These are phyloP conservation scores for Phragmatobia fuliginosa DNA, from an alignment of 2,888 invertebrate genomes.

Conservation along the genomic window DNA sequence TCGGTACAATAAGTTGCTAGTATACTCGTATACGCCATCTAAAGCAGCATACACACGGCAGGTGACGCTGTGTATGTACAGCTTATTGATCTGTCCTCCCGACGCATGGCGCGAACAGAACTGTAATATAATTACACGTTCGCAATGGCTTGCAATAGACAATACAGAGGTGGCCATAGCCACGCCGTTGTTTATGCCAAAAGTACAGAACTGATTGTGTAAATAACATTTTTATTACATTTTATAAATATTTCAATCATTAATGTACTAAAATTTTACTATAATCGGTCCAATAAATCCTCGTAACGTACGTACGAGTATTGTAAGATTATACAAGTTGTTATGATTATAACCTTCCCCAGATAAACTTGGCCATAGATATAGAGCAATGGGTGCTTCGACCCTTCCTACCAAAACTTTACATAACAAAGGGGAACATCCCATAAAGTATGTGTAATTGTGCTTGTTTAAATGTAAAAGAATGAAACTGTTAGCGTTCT, in stretches of 20 bases:
- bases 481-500: not conserved
- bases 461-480: not conserved
- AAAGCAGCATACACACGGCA: not conserved
- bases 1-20: not conserved
- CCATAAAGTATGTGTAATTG: not conserved
- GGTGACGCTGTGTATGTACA: not conserved
- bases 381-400: not conserved
- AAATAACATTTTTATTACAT: constrained; percentile 47
- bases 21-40: not conserved
- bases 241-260: constrained; percentile 37
- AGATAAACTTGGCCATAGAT: not conserved
- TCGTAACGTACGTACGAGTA: not conserved
- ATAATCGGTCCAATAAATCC: not conserved
- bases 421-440: not conserved
- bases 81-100: not conserved
- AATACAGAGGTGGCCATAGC: constrained; percentile 5
- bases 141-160: constrained; percentile 9
- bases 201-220: constrained; percentile 59
- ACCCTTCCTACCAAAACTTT: not conserved
- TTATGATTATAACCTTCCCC: not conserved
- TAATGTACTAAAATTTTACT: constrained; percentile 12
- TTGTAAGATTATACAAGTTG: not conserved
- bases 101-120: not conserved
- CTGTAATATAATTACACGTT: constrained; percentile 1
- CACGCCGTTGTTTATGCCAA: constrained; percentile 43